phyloP scores from a whole-genome alignment of 2,113 vertebrate genomes.

The Murina feae region DNA sequence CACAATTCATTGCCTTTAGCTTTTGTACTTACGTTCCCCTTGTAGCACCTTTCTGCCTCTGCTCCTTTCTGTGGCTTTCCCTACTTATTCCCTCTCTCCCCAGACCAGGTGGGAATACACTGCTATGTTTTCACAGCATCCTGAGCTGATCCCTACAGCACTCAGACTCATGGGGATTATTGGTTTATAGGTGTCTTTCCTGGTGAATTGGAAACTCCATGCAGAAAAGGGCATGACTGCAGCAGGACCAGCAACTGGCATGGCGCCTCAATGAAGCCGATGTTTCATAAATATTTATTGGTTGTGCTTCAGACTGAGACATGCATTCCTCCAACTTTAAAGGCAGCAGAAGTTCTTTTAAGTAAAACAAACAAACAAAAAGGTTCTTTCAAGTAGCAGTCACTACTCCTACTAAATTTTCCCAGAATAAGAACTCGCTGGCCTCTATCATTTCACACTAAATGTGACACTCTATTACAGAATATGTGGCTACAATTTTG shows the following conservation, averaged over 20 bases:
- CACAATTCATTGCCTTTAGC: not conserved
- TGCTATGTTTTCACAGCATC: not conserved
- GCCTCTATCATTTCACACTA: not conserved
- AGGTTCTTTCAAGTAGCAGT: not conserved
- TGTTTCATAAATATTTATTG: not conserved
- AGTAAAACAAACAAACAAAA: not conserved
- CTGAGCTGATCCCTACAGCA: not conserved
- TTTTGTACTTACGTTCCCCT: not conserved
- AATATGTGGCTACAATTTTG: too few species aligned
- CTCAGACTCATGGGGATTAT: not conserved
- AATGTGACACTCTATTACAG: not conserved
- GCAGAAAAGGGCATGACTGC: not conserved
- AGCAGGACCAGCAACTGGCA: not conserved
- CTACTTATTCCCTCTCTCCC: not conserved
- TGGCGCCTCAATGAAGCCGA: too few species aligned
- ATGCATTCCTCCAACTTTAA: not conserved
- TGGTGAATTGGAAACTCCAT: fast-evolving
- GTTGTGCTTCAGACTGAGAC: not conserved
- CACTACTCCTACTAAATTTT: not conserved
- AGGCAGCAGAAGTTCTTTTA: not conserved
- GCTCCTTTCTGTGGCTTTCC: not conserved
- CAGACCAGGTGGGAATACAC: not conserved
- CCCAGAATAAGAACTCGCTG: not conserved
- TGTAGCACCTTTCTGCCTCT: not conserved
- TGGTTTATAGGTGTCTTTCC: not conserved